These are phyloP conservation scores for Heterochromis multidens DNA, from an alignment of 2,113 vertebrate species.

Conservation along the genomic window DNA sequence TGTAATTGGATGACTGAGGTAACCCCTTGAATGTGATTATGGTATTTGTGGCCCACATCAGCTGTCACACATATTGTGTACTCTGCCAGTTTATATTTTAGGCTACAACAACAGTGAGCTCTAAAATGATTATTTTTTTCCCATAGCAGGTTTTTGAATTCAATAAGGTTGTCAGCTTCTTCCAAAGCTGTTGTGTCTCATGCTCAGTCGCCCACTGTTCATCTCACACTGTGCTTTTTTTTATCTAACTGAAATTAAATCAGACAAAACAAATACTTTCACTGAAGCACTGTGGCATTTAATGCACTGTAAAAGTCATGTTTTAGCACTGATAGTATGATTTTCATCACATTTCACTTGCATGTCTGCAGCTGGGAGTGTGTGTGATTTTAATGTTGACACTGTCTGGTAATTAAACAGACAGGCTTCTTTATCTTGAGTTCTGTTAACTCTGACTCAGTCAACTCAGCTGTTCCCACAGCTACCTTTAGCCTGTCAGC, in stretches of 20 bases:
- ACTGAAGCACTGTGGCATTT: not conserved
- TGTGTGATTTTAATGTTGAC: not conserved
- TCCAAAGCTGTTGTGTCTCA: not conserved
- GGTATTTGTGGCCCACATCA: not conserved
- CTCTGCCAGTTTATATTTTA: not conserved
- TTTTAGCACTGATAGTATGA: not conserved
- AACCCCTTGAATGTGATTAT: not conserved
- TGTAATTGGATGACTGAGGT: not conserved
- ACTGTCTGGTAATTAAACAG: slow-evolving; percentile 7
- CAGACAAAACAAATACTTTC: not conserved
- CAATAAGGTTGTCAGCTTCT: not conserved
- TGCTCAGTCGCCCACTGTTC: not conserved
- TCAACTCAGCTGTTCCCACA: not conserved
- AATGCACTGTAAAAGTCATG: not conserved
- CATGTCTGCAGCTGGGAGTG: not conserved
- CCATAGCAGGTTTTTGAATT: not conserved
- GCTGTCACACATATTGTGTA: not conserved
- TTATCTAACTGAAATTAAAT: not conserved
- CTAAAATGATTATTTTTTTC: not conserved
- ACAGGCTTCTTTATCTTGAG: not conserved
- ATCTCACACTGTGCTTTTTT: not conserved
- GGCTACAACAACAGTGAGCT: not conserved
- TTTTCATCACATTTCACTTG: not conserved
- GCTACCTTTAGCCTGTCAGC: not conserved
- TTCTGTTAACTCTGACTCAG: not conserved